Evolutionary conservation across 1,140 invertebrate species (phyloP).

Genomic region (Euwallacea similis): DNA sequence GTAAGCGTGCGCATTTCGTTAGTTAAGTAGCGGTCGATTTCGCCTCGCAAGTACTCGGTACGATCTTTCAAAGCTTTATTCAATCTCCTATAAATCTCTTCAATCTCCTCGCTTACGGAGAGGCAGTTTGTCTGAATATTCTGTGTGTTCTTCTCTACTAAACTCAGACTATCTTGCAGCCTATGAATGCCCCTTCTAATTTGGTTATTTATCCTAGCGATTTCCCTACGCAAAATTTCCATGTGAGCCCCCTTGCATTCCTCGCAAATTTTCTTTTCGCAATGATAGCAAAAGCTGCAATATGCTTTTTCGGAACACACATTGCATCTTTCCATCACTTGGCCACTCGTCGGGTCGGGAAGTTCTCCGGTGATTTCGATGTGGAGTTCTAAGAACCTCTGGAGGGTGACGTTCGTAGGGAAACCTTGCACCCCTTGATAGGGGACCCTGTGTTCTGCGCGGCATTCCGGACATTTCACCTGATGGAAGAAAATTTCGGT

Average conservation of each 20-base stretch:
- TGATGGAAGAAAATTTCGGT: slow-evolving; percentile 51
- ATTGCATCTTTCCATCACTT: slow-evolving; percentile 82
- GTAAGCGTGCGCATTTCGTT: slow-evolving; percentile 81
- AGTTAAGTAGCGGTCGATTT: slow-evolving; percentile 85
- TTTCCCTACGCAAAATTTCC: slow-evolving; percentile 93
- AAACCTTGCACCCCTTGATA: slow-evolving; percentile 93
- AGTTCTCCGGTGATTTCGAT: slow-evolving; percentile 91
- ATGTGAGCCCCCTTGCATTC: slow-evolving; percentile 93
- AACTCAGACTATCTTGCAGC: slow-evolving; percentile 77
- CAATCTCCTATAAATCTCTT: slow-evolving; percentile 86
- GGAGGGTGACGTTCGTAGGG: slow-evolving; percentile 94
- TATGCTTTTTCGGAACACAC: slow-evolving; percentile 96
- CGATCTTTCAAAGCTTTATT: slow-evolving; percentile 90
- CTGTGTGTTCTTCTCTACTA: slow-evolving; percentile 84
- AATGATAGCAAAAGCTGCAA: slow-evolving; percentile 86
- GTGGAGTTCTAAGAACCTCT: slow-evolving; percentile 92
- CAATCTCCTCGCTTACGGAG: slow-evolving; percentile 87
- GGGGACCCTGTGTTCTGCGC: slow-evolving; percentile 95
- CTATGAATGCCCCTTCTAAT: slow-evolving; percentile 82
- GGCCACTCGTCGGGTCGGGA: slow-evolving; percentile 83
- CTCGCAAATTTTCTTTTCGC: slow-evolving; percentile 90
- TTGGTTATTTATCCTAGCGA: slow-evolving; percentile 91
- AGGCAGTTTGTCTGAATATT: slow-evolving; percentile 83
- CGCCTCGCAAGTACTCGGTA: slow-evolving; percentile 82
- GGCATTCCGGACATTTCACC: slow-evolving; percentile 98